These are phyloP conservation scores for Gastrophysa polygoni DNA, from an alignment of 2,888 invertebrate genomes.

Conservation along the genomic window DNA sequence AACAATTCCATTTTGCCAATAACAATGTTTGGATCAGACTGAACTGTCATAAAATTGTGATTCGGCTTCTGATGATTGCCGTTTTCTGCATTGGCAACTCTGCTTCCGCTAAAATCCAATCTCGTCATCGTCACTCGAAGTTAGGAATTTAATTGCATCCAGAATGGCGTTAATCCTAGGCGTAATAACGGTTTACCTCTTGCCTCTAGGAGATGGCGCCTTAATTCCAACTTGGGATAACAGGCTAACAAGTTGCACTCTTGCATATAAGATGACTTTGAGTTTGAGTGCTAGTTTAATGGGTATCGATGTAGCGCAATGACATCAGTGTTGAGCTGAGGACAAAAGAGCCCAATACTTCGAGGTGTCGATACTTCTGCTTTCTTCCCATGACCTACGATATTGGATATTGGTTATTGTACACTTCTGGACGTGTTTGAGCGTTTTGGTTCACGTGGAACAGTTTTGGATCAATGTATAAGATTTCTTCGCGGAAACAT, in stretches of 20 bases:
- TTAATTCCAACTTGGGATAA: constrained; percentile 20
- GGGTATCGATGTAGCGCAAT: not conserved
- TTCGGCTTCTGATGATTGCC: too few species aligned
- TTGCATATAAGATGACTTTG: not conserved
- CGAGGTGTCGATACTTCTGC: too few species aligned
- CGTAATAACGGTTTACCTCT: constrained; percentile 22
- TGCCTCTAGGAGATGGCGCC: constrained; percentile 13
- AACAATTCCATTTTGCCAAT: too few species aligned
- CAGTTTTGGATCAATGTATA: too few species aligned
- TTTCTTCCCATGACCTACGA: too few species aligned
- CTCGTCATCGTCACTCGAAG: not conserved
- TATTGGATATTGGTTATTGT: too few species aligned
- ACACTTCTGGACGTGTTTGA: too few species aligned
- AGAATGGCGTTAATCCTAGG: constrained; percentile 18
- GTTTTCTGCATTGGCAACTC: not conserved
- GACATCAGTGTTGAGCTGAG: not conserved
- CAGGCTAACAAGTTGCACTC: constrained; percentile 8
- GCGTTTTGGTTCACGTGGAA: too few species aligned
- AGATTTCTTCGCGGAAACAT: too few species aligned
- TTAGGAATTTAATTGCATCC: constrained; percentile 2
- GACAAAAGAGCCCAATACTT: too few species aligned
- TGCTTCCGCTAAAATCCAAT: not conserved
- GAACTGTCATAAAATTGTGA: too few species aligned
- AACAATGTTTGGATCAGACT: too few species aligned
- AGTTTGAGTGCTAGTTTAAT: not conserved